Evolutionary conservation across 1,140 invertebrate species (phyloP).

Genomic region (Bombus haemorrhoidalis): DNA sequence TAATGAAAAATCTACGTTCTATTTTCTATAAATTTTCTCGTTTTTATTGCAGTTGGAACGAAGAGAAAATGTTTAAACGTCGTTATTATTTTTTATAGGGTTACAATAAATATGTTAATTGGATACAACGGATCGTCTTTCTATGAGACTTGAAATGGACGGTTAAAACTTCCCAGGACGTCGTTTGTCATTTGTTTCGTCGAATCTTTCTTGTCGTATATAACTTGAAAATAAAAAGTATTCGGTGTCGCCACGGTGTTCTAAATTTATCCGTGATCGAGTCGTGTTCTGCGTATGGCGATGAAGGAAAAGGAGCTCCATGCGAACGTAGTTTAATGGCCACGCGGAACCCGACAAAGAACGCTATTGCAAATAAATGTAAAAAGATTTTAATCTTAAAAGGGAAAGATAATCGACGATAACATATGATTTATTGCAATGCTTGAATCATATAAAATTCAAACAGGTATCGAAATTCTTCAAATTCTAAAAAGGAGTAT

Average conservation of each 20-base stretch:
- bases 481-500: no score
- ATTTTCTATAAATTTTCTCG: no score
- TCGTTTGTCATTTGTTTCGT: background rate
- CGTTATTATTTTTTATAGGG: no score
- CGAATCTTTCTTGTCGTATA: background rate
- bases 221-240: background rate
- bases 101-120: no score
- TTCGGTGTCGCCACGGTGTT: background rate
- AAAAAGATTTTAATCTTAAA: background rate
- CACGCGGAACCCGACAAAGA: background rate
- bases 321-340: background rate
- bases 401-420: no score
- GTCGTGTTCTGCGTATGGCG: background rate
- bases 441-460: background rate
- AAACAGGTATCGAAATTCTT: background rate
- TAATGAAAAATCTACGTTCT: no score
- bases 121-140: no score
- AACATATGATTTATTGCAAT: background rate
- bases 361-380: background rate
- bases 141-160: no score
- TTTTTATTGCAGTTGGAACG: no score
- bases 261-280: conserved; percentile 43
- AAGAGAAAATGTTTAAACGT: no score
- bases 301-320: background rate
- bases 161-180: background rate